Percentiles rank a stretch among this genome's conserved stretches.
Evolutionary conservation across 1,140 invertebrate species (phyloP).

Genomic region (Pogonomyrmex californicus): DNA sequence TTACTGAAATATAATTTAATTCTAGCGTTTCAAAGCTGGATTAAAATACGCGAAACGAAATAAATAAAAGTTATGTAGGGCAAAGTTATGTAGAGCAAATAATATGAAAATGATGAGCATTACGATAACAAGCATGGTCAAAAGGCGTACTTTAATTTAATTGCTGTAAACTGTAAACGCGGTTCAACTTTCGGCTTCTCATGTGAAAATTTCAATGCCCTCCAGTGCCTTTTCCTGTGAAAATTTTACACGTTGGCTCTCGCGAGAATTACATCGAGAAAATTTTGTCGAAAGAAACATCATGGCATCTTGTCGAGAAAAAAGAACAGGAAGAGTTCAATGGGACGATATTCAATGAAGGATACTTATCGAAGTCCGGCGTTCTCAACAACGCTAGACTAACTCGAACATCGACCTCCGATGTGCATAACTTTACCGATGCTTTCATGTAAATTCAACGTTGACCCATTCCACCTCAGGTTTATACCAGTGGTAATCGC

Average conservation of each 20-base stretch:
- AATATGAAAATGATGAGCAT: conserved; percentile 21
- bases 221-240: background rate
- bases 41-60: conserved; percentile 23
- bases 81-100: conserved; percentile 16
- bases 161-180: conserved; percentile 22
- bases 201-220: conserved; percentile 2
- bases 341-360: conserved; percentile 4
- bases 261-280: conserved; percentile 19
- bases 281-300: conserved; percentile 11
- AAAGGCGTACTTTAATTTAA: conserved; percentile 41
- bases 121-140: background rate
- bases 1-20: background rate
- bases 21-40: background rate
- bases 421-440: conserved; percentile 54
- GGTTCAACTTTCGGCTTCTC: conserved; percentile 17
- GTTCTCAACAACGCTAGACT: background rate
- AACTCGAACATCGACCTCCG: conserved; percentile 19
- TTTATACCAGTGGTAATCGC: conserved; percentile 58
- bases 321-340: background rate
- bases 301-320: background rate
- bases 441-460: conserved; percentile 70
- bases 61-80: conserved; percentile 1
- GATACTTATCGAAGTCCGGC: conserved; percentile 47
- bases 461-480: conserved; percentile 59
- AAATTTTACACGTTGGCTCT: conserved; percentile 13